These are phyloP conservation scores for Spodoptera littoralis DNA, from an alignment of 2,888 invertebrate genomes.

Conservation along the genomic window DNA sequence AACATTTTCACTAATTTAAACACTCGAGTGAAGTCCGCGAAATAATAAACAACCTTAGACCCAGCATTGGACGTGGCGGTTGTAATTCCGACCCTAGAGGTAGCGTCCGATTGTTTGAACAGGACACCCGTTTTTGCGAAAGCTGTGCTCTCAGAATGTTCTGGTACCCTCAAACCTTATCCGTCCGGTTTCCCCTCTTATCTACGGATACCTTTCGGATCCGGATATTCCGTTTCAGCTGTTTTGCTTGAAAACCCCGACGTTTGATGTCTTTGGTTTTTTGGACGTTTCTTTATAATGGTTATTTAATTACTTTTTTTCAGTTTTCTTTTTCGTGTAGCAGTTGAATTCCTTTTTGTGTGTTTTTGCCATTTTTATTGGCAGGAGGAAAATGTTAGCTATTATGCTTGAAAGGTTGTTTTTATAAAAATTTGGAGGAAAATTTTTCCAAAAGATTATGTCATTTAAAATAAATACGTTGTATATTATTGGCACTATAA, in stretches of 20 bases:
- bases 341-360: background rate
- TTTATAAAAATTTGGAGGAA: background rate
- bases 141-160: slow-evolving; percentile 34
- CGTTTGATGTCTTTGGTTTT: slow-evolving; percentile 28
- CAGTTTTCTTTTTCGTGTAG: background rate
- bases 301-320: background rate
- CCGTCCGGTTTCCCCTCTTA: slow-evolving; percentile 47
- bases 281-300: background rate
- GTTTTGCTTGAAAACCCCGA: slow-evolving; percentile 21
- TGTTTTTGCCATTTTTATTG: background rate
- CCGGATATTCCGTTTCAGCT: slow-evolving; percentile 43
- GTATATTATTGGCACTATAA: too few species aligned
- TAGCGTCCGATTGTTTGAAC: slow-evolving; percentile 44
- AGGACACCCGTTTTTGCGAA: slow-evolving; percentile 37
- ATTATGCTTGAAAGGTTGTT: background rate
- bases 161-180: slow-evolving; percentile 35
- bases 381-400: background rate
- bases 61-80: slow-evolving; percentile 29
- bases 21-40: slow-evolving; percentile 8
- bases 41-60: slow-evolving; percentile 37
- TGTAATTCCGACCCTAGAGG: slow-evolving; percentile 38
- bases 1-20: slow-evolving; percentile 37
- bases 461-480: too few species aligned
- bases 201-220: slow-evolving; percentile 39
- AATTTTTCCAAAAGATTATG: too few species aligned